Conservation (phyloP, 1,140 invertebrate species). For the Drosophila bocki region DNA sequence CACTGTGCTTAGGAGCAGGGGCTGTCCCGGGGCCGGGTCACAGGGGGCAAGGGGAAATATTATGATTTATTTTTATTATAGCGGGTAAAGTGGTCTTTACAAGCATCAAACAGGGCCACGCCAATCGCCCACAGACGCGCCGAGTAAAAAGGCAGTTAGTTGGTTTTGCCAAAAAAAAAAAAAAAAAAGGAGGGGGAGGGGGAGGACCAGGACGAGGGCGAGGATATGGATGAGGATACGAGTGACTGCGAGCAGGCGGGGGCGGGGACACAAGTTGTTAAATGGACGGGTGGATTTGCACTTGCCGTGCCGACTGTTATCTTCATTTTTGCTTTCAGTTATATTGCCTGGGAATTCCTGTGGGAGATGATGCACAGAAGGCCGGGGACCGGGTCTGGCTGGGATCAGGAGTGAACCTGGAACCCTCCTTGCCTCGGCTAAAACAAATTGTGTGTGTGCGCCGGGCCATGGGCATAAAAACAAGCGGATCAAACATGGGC, state of each 20-base stretch:
- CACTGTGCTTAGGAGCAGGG: slow-evolving; percentile 16
- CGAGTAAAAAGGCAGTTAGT: slow-evolving; percentile 78
- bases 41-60: slow-evolving; percentile 74
- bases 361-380: slow-evolving; percentile 60
- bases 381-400: background rate
- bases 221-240: slow-evolving; percentile 12
- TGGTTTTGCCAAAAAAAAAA: slow-evolving; percentile 57
- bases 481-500: slow-evolving; percentile 73
- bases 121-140: slow-evolving; percentile 59
- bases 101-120: slow-evolving; percentile 76
- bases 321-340: slow-evolving; percentile 85
- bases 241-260: background rate
- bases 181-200: slow-evolving; percentile 12
- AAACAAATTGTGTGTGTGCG: slow-evolving; percentile 68
- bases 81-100: slow-evolving; percentile 84
- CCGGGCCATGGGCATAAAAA: slow-evolving; percentile 66
- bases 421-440: slow-evolving; percentile 38
- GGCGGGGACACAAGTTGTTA: slow-evolving; percentile 71
- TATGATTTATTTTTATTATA: slow-evolving; percentile 85
- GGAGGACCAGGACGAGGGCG: slow-evolving; percentile 5
- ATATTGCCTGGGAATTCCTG: slow-evolving; percentile 84
- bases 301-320: slow-evolving; percentile 83
- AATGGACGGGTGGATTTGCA: slow-evolving; percentile 85
- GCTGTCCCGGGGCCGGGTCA: slow-evolving; percentile 24
- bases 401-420: slow-evolving; percentile 10